Percentiles rank a stretch among this genome's conserved stretches.
These are phyloP conservation scores for Chrysomela aeneicollis DNA, from an alignment of 2,888 invertebrate species.

Conservation along the genomic window DNA sequence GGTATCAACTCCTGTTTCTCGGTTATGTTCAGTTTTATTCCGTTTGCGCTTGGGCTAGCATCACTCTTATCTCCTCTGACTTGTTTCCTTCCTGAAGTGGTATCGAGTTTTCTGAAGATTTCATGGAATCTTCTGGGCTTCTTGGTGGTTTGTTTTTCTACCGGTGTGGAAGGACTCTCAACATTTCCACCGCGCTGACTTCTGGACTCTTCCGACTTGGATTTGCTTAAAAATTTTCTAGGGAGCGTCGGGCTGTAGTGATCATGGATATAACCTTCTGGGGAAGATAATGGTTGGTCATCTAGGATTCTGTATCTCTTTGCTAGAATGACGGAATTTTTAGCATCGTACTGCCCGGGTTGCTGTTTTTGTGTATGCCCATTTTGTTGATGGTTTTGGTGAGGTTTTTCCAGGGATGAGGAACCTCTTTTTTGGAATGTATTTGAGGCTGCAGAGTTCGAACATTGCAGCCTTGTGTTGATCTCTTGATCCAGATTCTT, in stretches of 20 bases:
- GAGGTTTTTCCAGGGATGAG: slow-evolving; percentile 29
- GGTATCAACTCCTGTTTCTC: not conserved
- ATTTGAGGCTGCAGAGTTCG: slow-evolving; percentile 56
- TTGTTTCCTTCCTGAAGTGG: slow-evolving; percentile 28
- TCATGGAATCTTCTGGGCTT: not conserved
- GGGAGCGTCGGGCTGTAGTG: slow-evolving; percentile 54
- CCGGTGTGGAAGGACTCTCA: not conserved
- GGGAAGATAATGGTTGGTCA: slow-evolving; percentile 34
- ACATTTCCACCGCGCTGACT: slow-evolving; percentile 2
- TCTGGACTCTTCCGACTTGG: slow-evolving; percentile 44
- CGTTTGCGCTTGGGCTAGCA: slow-evolving; percentile 5
- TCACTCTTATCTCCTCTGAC: slow-evolving; percentile 27
- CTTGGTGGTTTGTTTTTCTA: not conserved
- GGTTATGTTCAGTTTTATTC: slow-evolving; percentile 21
- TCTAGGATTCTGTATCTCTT: slow-evolving; percentile 42
- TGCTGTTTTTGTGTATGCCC: not conserved
- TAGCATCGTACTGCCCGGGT: slow-evolving; percentile 33
- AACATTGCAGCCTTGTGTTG: slow-evolving; percentile 58
- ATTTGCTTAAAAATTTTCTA: slow-evolving; percentile 45
- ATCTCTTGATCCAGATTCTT: slow-evolving; percentile 46
- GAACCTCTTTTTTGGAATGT: slow-evolving; percentile 53
- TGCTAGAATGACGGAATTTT: slow-evolving; percentile 50
- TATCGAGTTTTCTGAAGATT: slow-evolving; percentile 31
- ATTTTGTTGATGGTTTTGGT: slow-evolving; percentile 20
- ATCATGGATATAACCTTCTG: slow-evolving; percentile 56